These are phyloP conservation scores for Antheraea pernyi DNA, from an alignment of 1,140 invertebrate species.

Conservation along the genomic window DNA sequence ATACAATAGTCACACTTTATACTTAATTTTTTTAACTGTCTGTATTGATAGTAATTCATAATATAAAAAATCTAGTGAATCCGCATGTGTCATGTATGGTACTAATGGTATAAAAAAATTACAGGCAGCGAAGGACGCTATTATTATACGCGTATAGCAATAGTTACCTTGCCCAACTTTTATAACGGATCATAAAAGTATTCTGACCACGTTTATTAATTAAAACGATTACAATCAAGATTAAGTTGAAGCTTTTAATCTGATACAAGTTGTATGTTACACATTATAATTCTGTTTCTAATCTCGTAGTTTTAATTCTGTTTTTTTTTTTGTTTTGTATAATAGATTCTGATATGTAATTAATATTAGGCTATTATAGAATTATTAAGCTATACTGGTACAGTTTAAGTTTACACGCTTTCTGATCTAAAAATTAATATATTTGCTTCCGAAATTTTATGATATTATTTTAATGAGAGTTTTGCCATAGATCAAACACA, in stretches of 20 bases:
- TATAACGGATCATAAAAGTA: constrained; percentile 28
- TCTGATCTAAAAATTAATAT: too few relatives aligned
- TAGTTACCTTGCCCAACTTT: constrained; percentile 21
- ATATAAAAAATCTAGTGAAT: too few relatives aligned
- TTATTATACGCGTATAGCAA: constrained; percentile 17
- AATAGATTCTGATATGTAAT: not conserved
- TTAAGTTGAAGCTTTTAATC: constrained; percentile 17
- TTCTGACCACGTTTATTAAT: constrained; percentile 23
- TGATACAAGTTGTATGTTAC: not conserved
- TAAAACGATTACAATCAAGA: constrained; percentile 26
- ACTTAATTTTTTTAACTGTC: too few relatives aligned
- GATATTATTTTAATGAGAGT: too few relatives aligned
- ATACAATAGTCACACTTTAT: too few relatives aligned
- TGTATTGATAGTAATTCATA: too few relatives aligned
- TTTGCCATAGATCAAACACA: too few relatives aligned
- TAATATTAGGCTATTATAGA: not conserved
- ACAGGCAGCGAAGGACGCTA: not conserved
- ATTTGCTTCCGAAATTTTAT: too few relatives aligned
- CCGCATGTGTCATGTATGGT: too few relatives aligned
- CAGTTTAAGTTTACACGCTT: too few relatives aligned
- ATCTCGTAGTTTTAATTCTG: not conserved
- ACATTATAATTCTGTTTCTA: not conserved
- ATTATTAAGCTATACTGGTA: too few relatives aligned
- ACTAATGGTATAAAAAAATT: not conserved
- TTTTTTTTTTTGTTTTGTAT: not conserved